These are phyloP conservation scores for Tinamus guttatus DNA, from an alignment of 2,113 vertebrate species.

Conservation along the genomic window DNA sequence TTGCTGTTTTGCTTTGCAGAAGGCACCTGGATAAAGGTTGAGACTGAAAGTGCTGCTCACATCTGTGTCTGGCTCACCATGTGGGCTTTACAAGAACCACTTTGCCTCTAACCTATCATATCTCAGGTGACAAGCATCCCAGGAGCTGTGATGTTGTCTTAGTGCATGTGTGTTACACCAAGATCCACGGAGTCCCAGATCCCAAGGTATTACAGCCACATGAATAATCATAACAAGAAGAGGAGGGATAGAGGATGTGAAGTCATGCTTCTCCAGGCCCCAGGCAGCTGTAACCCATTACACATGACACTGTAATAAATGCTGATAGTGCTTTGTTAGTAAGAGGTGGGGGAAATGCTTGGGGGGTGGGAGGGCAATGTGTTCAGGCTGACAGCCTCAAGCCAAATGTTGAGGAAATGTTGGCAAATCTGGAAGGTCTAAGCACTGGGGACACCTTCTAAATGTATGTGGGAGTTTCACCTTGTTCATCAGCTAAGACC, in stretches of 20 bases:
- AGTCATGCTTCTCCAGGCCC: accelerated
- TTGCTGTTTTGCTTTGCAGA: neutral
- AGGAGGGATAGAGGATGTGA: neutral
- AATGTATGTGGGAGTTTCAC: neutral
- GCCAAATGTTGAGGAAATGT: neutral
- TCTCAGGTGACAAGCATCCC: neutral
- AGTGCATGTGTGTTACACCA: accelerated
- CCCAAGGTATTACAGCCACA: neutral
- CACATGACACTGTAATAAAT: neutral
- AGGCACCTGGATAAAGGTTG: neutral
- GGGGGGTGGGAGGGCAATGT: neutral
- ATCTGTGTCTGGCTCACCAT: neutral
- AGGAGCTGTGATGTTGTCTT: neutral
- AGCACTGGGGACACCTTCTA: neutral
- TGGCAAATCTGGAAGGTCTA: neutral
- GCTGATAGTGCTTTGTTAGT: neutral
- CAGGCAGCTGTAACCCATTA: neutral
- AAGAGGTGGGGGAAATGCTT: neutral
- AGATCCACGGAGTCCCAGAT: neutral
- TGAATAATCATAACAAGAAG: neutral
- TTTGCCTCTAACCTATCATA: neutral
- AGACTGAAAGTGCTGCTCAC: neutral
- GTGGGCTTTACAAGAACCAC: neutral
- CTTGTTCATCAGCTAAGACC: neutral
- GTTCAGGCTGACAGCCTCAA: neutral